Conservation (phyloP, 2,797 vertebrate species). For the Phoebastria nigripes region DNA sequence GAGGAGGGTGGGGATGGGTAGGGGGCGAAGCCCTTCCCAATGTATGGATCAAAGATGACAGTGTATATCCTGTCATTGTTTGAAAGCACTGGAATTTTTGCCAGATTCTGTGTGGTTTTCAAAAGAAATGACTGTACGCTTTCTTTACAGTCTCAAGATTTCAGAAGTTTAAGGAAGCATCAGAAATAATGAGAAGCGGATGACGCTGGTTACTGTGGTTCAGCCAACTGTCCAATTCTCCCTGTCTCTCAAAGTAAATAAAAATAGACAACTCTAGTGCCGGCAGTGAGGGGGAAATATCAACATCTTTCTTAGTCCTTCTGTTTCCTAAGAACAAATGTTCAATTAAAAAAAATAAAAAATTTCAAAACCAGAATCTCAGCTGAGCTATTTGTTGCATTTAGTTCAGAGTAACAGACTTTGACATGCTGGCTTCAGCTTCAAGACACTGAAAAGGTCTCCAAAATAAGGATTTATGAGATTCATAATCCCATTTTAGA, state of each 20-base stretch:
- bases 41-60: not conserved
- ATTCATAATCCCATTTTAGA: not conserved
- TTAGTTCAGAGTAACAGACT: not conserved
- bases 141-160: slow-evolving; percentile 10
- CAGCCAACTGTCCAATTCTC: slow-evolving; percentile 5
- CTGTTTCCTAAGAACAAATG: slow-evolving; percentile 9
- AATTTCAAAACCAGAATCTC: not conserved
- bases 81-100: slow-evolving; percentile 10
- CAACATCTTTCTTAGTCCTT: not conserved
- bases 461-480: not conserved
- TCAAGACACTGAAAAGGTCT: not conserved
- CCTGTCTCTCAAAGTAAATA: slow-evolving; percentile 27
- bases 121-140: not conserved
- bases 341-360: not conserved
- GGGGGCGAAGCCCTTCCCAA: not conserved
- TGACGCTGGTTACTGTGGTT: not conserved
- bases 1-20: not conserved
- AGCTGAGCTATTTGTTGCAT: not conserved
- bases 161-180: slow-evolving; percentile 33
- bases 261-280: slow-evolving; percentile 24
- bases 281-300: not conserved
- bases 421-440: not conserved
- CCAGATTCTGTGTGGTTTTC: not conserved
- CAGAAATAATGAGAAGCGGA: not conserved
- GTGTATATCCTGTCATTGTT: not conserved